Evolutionary conservation across 2,888 invertebrate genomes (phyloP), one percentile per base, ranked within the genome.

Genomic region (Criorhina ranunculi): DNA sequence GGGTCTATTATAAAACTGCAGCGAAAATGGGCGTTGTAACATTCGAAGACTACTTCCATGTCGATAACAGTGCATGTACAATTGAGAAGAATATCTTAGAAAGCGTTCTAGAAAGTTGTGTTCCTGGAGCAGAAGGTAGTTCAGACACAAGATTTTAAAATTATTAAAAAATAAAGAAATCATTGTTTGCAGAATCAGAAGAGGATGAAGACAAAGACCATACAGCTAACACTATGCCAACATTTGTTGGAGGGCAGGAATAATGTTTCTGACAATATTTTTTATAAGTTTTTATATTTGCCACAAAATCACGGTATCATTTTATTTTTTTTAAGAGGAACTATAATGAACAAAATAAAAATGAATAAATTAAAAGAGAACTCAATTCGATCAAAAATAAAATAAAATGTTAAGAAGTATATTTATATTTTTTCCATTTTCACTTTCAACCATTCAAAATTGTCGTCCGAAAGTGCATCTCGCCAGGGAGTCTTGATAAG

Each of bases 41-140:
- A 42, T 42, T 42, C 42, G 42, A 42, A 42, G 42, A 42, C 12
- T 42, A 42, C 11, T 5, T 12, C 11, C 4, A 42, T 42, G 12
- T 42, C 11, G n/a, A 42, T 42, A 42, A 42, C n/a, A n/a, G 42
- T 42, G n/a, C 42, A 42, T 42, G 12, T n/a, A 42, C 42, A 42
- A 42, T 42, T 42, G 42, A 42, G 2, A n/a, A 42, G 6, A n/a
- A 42, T 42, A 42, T 42, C 42, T 42, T 42, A 42, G 12, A 42
- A 42, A 42, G 42, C 42, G 42, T 42, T 42, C 6, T 42, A 42
- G 12, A 42, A 5, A 42, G 42, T n/a, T n/a, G 42, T 42, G 42
- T 42, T 5, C 12, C 42, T 11, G 42, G 12, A 42, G 42, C 5
- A 42, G 5, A 42, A 42, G 42, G 42, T 12, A 42, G n/a, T 11